Evolutionary conservation across 1,140 invertebrate genomes (phyloP).

Genomic region (Radopholus similis): DNA sequence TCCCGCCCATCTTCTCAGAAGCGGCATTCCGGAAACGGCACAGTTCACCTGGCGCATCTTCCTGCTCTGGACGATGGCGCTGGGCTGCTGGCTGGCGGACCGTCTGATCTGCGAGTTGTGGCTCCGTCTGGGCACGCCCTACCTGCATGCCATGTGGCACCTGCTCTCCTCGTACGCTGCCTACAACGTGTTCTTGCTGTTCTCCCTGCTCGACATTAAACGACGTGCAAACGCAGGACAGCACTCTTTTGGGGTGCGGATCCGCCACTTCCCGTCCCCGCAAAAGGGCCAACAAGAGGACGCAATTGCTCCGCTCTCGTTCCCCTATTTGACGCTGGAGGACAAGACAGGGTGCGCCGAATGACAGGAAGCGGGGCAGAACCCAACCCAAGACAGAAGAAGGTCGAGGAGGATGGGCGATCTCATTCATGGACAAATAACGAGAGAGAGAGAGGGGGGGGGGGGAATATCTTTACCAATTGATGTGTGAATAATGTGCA

Average conservation of each 20-base stretch:
- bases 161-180: constrained; percentile 23
- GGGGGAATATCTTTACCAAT: too few relatives aligned
- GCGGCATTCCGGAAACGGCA: constrained; percentile 46
- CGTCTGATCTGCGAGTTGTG: constrained; percentile 53
- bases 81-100: constrained; percentile 51
- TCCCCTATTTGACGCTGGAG: neutral
- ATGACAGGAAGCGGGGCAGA: too few relatives aligned
- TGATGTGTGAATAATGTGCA: too few relatives aligned
- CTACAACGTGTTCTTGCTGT: constrained; percentile 58
- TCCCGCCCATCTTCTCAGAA: constrained; percentile 27
- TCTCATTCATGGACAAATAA: too few relatives aligned
- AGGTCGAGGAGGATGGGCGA: too few relatives aligned
- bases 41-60: constrained; percentile 44
- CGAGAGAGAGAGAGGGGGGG: too few relatives aligned
- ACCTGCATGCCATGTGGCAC: constrained; percentile 57
- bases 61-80: constrained; percentile 47
- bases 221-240: constrained; percentile 21
- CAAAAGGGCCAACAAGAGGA: neutral
- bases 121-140: constrained; percentile 56
- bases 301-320: neutral
- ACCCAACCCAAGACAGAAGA: too few relatives aligned
- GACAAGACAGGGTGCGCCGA: too few relatives aligned
- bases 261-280: constrained; percentile 35
- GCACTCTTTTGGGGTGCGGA: constrained; percentile 40
- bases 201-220: constrained; percentile 55